Conservation (phyloP, 2,888 invertebrate genomes). For the Geophilus truncorum region DNA sequence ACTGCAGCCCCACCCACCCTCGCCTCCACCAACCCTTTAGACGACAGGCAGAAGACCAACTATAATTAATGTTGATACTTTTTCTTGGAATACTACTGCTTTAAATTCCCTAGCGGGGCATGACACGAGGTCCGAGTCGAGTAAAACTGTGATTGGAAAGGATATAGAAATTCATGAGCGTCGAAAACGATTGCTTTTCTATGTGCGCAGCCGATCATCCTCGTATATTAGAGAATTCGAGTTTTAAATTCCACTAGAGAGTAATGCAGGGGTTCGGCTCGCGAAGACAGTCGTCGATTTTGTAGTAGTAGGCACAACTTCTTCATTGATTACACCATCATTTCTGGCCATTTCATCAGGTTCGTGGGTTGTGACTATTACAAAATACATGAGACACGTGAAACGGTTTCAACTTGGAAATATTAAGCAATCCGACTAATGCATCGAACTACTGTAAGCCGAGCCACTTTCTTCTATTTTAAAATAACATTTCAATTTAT, state of each 20-base stretch:
- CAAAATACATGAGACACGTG: slow-evolving; percentile 11
- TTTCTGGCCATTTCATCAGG: slow-evolving; percentile 17
- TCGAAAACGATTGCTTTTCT: background rate
- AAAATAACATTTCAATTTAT: background rate
- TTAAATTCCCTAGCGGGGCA: slow-evolving; percentile 17
- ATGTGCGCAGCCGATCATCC: background rate
- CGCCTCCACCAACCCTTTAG: background rate
- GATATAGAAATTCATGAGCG: slow-evolving; percentile 13
- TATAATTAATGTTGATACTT: slow-evolving; percentile 27
- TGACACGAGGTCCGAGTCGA: slow-evolving; percentile 18
- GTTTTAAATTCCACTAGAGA: slow-evolving; percentile 27
- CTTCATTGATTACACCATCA: slow-evolving; percentile 16
- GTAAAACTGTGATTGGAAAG: slow-evolving; percentile 25
- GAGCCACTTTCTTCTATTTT: background rate
- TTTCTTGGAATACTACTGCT: slow-evolving; percentile 13
- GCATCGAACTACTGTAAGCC: background rate
- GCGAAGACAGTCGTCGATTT: background rate
- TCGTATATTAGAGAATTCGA: slow-evolving; percentile 15
- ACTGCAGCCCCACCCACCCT: background rate
- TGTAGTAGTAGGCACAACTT: slow-evolving; percentile 4
- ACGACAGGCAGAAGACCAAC: slow-evolving; percentile 21
- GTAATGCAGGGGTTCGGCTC: background rate
- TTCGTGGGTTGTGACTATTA: slow-evolving; percentile 6
- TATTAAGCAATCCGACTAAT: slow-evolving; percentile 20
- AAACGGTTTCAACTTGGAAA: slow-evolving; percentile 1